Evolutionary conservation across 2,888 invertebrate genomes (phyloP), one percentile per base, ranked within the genome.

Genomic region (Margaritifera margaritifera): DNA sequence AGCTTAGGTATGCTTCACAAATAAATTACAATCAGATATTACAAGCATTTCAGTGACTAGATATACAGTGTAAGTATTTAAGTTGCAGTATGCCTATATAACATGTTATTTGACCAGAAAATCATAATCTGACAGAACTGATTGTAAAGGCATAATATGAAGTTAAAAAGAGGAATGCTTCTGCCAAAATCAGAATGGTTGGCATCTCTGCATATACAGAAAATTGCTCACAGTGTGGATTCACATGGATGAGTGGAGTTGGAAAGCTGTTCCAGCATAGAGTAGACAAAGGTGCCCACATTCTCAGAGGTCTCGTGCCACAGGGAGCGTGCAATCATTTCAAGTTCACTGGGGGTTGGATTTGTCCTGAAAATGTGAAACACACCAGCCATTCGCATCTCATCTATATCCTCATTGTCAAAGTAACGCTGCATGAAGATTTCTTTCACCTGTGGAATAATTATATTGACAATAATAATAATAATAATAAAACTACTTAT

Each of bases 381-480:
- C 31, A 68, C 79, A 24, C 90, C 87, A 18, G 88, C 85, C 64
- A 90, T 82, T 42, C 90, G 82, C 51, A 90, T 58, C 22, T 85
- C 80, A 51, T 84, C 82, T 24, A 75, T 65, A 57, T 89, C 89
- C 27, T 77, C 75, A 11, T 69, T 72, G 80, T 90, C 87, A 72
- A 86, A 80, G 73, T 78, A 86, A 42, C 88, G 72, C 42, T 89
- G 88, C 63, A 88, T 70, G 58, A 82, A 64, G 3, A 68, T 52
- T 25, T 62, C 64, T 4, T 64, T 62, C 15, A 72, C 56, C 66
- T 73, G 59, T 42, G 15, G 42, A 42, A 42, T 42, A 42, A 42
- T 42, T 11, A 42, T 42, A 42, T 11, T 42, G 15, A 42, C 3
- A 42, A 15, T 15, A 42, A 42, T 42, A 42, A 42, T 42, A 11